Evolutionary conservation across 2,797 vertebrate species (phyloP), one percentile per base, ranked within the genome.

Genomic region (Smutsia temminckii): DNA sequence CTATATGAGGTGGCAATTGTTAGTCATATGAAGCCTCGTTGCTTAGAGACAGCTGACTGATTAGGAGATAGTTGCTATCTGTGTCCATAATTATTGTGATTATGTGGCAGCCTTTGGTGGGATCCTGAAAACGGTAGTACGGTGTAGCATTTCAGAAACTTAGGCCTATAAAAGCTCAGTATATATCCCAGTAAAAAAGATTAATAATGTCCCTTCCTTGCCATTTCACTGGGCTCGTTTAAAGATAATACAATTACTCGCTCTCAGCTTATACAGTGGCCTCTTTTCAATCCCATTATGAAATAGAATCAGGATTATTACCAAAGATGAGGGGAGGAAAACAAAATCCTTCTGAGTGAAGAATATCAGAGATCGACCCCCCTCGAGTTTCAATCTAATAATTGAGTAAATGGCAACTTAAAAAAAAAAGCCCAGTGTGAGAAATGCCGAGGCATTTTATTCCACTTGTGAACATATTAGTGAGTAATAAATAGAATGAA

Each of bases 281-380:
- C 95, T 97, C 91, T 93, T 97, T 97, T 98, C 93, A 86, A 93
- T 94, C 9, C 71, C 97, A 88, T 97, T 97, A 96, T 95, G 95
- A 97, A 97, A 98, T 91, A 79, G 69, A 97, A 97, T 97, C 97
- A 98, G 94, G 95, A 97, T 97, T 95, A 95, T 85, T 98, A 97
- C 46, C 87, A 97, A 95, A 75, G 61, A 96, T 11, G 18, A 97
- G 92, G 21, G 91, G 93, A 89, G 97, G 87, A 80, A 98, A 97
- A 87, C 96, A 97, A 92, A 94, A 46, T 11, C 69, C 95, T 97
- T 97, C 84, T 93, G 75, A 94, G 89, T 72, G 95, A 88, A 97
- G 91, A 97, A 95, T 93, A 87, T 96, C 97, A 97, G 95, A 97
- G 93, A 94, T 42, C 91, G 85, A 95, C 93, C 9, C n/a, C 9